Conservation (phyloP, 2,797 vertebrate genomes). For the Anisognathus igniventris region DNA sequence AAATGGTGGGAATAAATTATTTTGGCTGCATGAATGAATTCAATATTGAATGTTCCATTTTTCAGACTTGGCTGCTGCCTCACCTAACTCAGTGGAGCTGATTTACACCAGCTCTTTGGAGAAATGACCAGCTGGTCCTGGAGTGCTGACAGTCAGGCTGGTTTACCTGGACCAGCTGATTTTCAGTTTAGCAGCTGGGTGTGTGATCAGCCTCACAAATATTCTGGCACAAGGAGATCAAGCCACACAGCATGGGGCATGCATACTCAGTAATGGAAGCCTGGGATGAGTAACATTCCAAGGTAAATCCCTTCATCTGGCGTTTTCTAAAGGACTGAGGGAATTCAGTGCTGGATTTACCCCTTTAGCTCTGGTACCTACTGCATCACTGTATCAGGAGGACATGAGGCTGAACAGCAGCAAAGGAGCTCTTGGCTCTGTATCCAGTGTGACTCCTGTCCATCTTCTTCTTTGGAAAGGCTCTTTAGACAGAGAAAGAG, state of each 20-base stretch:
- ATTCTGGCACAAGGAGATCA: accelerated
- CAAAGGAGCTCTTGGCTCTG: not conserved
- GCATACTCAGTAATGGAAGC: not conserved
- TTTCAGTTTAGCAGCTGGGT: not conserved
- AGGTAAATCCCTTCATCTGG: not conserved
- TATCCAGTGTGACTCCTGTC: not conserved
- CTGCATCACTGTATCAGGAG: not conserved
- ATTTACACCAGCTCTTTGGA: not conserved
- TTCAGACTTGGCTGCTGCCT: not conserved
- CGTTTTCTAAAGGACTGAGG: not conserved
- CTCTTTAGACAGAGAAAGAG: not conserved
- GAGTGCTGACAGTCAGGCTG: not conserved
- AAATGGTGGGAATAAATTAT: not conserved
- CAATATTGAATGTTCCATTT: not conserved
- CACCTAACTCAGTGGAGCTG: not conserved
- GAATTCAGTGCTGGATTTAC: not conserved
- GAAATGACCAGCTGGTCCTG: not conserved
- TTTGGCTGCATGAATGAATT: not conserved
- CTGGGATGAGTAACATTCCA: not conserved
- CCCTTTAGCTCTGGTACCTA: not conserved
- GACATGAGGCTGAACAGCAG: not conserved
- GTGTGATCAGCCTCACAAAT: not conserved
- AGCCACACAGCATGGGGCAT: not conserved
- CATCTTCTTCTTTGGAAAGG: not conserved
- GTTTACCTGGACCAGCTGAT: not conserved